A percentile compares a stretch with the other conserved stretches of the same genome.
Conservation (phyloP, 1,140 invertebrate genomes). For the Centruroides sculpturatus region DNA sequence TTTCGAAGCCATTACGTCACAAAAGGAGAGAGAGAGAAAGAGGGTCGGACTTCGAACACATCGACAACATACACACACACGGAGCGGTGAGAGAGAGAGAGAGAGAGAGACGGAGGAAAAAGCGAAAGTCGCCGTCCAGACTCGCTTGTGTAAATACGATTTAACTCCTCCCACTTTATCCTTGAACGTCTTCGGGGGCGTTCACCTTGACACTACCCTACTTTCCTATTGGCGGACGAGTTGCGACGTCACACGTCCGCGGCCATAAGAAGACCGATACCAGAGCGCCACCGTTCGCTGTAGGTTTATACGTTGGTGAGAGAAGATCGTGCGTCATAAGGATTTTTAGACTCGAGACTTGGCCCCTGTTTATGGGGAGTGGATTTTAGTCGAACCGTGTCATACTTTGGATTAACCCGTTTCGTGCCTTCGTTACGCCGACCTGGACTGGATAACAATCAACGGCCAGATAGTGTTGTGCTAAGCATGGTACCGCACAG, state of each 20-base stretch:
- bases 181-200: slow-evolving; percentile 14
- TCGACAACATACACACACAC: no score
- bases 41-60: no score
- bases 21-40: no score
- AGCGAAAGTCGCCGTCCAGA: no score
- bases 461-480: background rate
- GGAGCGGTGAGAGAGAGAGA: no score
- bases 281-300: background rate
- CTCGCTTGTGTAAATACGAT: no score
- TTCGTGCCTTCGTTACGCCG: background rate
- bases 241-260: background rate
- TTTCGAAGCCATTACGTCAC: no score
- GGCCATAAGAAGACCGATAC: background rate
- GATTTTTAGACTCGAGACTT: background rate
- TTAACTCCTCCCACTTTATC: slow-evolving; percentile 1
- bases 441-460: background rate
- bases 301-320: background rate
- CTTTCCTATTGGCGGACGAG: slow-evolving; percentile 3
- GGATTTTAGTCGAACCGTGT: no score
- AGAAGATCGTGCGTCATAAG: background rate
- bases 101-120: no score
- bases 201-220: slow-evolving; percentile 11
- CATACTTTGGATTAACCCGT: no score
- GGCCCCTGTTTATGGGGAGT: no score
- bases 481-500: slow-evolving; percentile 1